Percentiles rank a stretch among this genome's conserved stretches.
phyloP scores from a whole-genome alignment of 2,113 vertebrate genomes.

The Chionis minor region DNA sequence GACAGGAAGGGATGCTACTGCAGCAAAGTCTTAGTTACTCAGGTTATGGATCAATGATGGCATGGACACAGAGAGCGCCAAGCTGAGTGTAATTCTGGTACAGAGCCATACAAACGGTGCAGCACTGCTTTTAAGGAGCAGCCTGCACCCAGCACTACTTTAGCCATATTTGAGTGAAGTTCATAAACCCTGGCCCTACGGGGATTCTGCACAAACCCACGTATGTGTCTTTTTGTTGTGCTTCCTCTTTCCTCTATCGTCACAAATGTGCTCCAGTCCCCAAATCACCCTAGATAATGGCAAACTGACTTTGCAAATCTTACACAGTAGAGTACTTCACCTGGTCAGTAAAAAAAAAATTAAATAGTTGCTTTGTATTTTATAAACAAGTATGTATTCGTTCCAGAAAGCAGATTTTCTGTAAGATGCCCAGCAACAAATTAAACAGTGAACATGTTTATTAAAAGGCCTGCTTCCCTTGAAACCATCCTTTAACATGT shows the following conservation, averaged over 20 bases:
- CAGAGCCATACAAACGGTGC: background rate
- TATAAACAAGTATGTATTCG: background rate
- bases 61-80: background rate
- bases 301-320: background rate
- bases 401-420: background rate
- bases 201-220: background rate
- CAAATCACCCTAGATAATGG: background rate
- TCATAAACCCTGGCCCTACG: background rate
- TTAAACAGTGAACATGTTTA: background rate
- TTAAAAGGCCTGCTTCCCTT: background rate
- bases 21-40: background rate
- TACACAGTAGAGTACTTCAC: background rate
- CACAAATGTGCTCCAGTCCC: background rate
- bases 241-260: background rate
- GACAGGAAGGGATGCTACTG: background rate
- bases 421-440: background rate
- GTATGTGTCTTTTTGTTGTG: background rate
- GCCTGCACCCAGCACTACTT: background rate
- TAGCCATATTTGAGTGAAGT: background rate
- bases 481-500: background rate
- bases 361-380: background rate
- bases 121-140: background rate
- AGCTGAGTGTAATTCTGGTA: background rate
- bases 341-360: background rate
- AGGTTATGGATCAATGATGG: background rate